Conservation (phyloP, 2,888 invertebrate genomes). For the Bedellia somnulentella region DNA sequence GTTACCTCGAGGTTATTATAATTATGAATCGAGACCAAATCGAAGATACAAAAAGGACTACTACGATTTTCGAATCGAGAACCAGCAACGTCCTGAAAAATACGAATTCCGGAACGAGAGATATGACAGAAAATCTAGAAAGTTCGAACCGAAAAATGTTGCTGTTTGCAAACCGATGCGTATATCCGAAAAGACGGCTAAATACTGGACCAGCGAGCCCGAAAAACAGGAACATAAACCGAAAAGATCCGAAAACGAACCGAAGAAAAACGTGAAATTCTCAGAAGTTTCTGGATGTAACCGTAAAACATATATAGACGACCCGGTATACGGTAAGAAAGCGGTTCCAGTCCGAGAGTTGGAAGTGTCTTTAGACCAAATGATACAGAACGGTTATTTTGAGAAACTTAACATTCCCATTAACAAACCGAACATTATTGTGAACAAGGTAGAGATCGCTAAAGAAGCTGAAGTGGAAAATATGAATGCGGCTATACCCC, state of each 20-base stretch:
- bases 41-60: slow-evolving; percentile 37
- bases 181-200: slow-evolving; percentile 34
- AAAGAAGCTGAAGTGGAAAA: too few species aligned
- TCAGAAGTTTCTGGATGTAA: slow-evolving; percentile 53
- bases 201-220: slow-evolving; percentile 45
- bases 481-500: too few species aligned
- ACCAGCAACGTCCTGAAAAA: slow-evolving; percentile 21
- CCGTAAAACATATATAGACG: slow-evolving; percentile 47
- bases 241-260: slow-evolving; percentile 30
- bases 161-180: slow-evolving; percentile 47
- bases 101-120: slow-evolving; percentile 6
- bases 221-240: slow-evolving; percentile 11
- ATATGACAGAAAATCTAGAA: not conserved
- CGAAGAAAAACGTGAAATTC: slow-evolving; percentile 52
- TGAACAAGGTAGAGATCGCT: too few species aligned
- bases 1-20: slow-evolving; percentile 40
- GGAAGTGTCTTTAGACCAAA: slow-evolving; percentile 51
- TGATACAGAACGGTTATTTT: slow-evolving; percentile 54
- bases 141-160: slow-evolving; percentile 24
- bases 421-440: slow-evolving; percentile 22
- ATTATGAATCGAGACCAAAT: slow-evolving; percentile 26
- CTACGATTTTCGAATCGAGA: slow-evolving; percentile 47
- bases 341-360: slow-evolving; percentile 48
- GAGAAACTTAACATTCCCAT: slow-evolving; percentile 52
- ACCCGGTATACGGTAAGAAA: slow-evolving; percentile 40